Base-by-base conservation (phyloP, 2,113 vertebrate species). In the Puma concolor region DNA sequence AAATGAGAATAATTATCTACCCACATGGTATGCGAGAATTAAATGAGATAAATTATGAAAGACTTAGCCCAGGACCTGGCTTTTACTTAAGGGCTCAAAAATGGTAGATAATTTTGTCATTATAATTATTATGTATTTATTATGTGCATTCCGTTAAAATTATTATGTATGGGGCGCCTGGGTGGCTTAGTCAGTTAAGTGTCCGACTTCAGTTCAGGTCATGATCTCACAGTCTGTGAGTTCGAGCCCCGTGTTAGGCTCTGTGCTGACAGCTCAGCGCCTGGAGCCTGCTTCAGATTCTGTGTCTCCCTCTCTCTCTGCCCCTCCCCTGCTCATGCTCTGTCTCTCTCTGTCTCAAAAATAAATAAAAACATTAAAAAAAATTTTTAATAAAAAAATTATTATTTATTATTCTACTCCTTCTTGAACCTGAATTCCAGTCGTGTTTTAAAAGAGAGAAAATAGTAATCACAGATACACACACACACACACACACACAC, bases 1-100 rank as follows among this genome's bases (percentile, higher is more conserved):
- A 94, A 92, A 94, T 96, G 23, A 96, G 64, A 95, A 74, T 66
- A 90, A 95, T 90, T 9, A 63, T 67, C 48, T 63, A 50, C 16
- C 25, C 31, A 71, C 25, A 23, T 50, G 13, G 29, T 50, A 88
- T n/a, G 29, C 21, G 8, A 94, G 10, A 64, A 84, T 81, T 94
- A 91, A 93, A 80, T 64, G 48, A 92, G 44, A 92, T 48, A 90
- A 90, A 94, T 48, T 92, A 83, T 44, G 69, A 36, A 94, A 83
- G 31, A 19, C n/a, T 94, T 83, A 95, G 64, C 14, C 33, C 5
- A 97, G 48, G 36, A 64, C 8, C 15, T 54, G 14, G 17, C 60
- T 88, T 95, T 96, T 67, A 74, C 9, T 74, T 88, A 57, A 80
- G 19, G 57, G 54, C 50, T 84, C 44, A 91, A 80, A 72, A 88